These are phyloP conservation scores for Sylvilagus bachmani DNA, from an alignment of 2,113 vertebrate genomes.

Conservation along the genomic window DNA sequence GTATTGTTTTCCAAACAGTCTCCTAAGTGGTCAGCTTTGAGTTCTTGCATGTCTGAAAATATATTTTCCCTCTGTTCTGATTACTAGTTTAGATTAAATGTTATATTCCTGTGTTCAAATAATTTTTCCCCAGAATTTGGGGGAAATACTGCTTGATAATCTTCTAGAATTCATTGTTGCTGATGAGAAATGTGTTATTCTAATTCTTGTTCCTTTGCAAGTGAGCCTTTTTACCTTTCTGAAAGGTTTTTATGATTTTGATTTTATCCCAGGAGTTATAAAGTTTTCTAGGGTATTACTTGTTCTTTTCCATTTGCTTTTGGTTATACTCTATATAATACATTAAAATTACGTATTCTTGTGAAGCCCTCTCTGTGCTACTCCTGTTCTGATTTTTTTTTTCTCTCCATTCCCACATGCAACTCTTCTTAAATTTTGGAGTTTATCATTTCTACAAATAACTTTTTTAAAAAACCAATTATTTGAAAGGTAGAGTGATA, in stretches of 20 bases:
- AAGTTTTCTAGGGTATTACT: constrained; percentile 29
- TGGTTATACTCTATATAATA: constrained; percentile 13
- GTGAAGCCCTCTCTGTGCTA: neutral
- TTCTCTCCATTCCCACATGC: neutral
- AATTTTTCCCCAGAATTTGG: constrained; percentile 5
- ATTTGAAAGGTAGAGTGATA: no score
- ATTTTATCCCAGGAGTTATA: neutral
- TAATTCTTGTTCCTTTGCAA: constrained; percentile 48
- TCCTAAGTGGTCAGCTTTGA: constrained; percentile 30
- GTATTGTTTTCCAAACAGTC: neutral
- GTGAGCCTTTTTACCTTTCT: constrained; percentile 43
- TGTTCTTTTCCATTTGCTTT: constrained; percentile 20
- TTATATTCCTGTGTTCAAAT: constrained; percentile 35
- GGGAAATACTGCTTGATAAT: neutral
- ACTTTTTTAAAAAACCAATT: no score
- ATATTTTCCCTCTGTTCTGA: constrained; percentile 38
- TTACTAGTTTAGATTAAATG: neutral
- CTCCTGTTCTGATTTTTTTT: neutral
- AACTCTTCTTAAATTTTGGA: constrained; percentile 18
- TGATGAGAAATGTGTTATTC: constrained; percentile 49
- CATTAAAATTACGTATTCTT: constrained; percentile 19
- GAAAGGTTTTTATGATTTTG: constrained; percentile 41
- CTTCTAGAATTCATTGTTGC: constrained; percentile 3
- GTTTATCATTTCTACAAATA: neutral
- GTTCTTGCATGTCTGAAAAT: neutral